Evolutionary conservation across 2,797 vertebrate genomes (phyloP).

Genomic region (Craterocephalus amniculus): DNA sequence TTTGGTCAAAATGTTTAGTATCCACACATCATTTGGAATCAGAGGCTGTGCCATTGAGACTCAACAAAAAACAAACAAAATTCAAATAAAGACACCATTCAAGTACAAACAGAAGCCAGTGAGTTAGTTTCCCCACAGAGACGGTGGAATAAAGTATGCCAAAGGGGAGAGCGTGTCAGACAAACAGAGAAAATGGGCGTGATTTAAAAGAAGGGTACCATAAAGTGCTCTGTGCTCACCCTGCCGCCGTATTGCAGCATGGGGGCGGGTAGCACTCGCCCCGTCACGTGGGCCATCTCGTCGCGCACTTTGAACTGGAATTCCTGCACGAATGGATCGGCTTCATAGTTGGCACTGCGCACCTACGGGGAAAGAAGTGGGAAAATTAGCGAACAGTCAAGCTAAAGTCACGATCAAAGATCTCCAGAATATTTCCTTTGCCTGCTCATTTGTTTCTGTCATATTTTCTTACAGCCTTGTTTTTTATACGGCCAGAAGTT

Average conservation of each 20-base stretch:
- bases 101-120: slow-evolving; percentile 60
- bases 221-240: slow-evolving; percentile 90
- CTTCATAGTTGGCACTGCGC: slow-evolving; percentile 98
- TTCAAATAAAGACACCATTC: slow-evolving; percentile 36
- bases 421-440: not conserved
- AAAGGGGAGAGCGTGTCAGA: slow-evolving; percentile 64
- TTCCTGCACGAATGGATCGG: slow-evolving; percentile 97
- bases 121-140: slow-evolving; percentile 71
- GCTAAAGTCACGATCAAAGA: not conserved
- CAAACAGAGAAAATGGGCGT: slow-evolving; percentile 79
- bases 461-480: not conserved
- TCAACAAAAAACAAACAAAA: slow-evolving; percentile 37
- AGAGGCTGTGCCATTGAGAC: slow-evolving; percentile 44
- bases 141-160: slow-evolving; percentile 16
- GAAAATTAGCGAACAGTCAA: not conserved
- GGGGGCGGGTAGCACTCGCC: slow-evolving; percentile 96
- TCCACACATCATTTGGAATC: slow-evolving; percentile 2
- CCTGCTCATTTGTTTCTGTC: rapidly evolving
- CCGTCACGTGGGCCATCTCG: slow-evolving; percentile 99
- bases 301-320: slow-evolving; percentile 98
- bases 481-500: not conserved
- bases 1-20: not conserved
- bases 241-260: slow-evolving; percentile 99
- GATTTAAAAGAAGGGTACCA: slow-evolving; percentile 84
- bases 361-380: slow-evolving; percentile 81